phyloP scores from a whole-genome alignment of 2,888 invertebrate species.

The Lasius fuliginosus region DNA sequence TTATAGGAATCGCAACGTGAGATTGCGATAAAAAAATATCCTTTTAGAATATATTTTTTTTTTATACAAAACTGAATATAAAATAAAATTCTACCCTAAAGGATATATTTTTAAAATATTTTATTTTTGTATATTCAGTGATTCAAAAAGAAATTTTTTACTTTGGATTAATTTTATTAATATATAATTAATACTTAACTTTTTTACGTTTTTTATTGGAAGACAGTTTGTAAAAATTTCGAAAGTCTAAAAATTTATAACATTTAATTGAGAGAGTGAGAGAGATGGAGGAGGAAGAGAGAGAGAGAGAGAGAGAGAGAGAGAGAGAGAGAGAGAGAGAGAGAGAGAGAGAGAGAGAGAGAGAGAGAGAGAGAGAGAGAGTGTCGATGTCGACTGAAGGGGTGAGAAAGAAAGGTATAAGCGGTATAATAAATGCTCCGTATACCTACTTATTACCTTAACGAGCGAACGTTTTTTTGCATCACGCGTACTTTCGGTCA shows the following conservation, averaged over 20 bases:
- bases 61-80: too few relatives aligned
- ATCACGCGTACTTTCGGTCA: slow-evolving; percentile 49
- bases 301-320: not conserved
- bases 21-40: not conserved
- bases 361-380: not conserved
- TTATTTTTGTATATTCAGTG: too few relatives aligned
- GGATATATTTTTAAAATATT: too few relatives aligned
- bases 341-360: not conserved
- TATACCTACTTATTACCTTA: slow-evolving; percentile 50
- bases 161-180: too few relatives aligned
- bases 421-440: slow-evolving; percentile 36
- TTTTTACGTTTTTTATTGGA: too few relatives aligned
- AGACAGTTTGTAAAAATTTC: not conserved
- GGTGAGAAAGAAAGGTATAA: not conserved
- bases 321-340: not conserved
- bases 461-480: slow-evolving; percentile 42
- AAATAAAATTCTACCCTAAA: too few relatives aligned
- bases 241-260: not conserved
- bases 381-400: slow-evolving; percentile 25
- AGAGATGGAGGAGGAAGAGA: not conserved
- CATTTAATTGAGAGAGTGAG: not conserved
- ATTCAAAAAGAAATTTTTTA: not conserved
- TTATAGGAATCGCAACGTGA: not conserved
- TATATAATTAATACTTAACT: too few relatives aligned
- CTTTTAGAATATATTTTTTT: not conserved